phyloP scores from a whole-genome alignment of 2,888 invertebrate species.

The Stramonita haemastoma region DNA sequence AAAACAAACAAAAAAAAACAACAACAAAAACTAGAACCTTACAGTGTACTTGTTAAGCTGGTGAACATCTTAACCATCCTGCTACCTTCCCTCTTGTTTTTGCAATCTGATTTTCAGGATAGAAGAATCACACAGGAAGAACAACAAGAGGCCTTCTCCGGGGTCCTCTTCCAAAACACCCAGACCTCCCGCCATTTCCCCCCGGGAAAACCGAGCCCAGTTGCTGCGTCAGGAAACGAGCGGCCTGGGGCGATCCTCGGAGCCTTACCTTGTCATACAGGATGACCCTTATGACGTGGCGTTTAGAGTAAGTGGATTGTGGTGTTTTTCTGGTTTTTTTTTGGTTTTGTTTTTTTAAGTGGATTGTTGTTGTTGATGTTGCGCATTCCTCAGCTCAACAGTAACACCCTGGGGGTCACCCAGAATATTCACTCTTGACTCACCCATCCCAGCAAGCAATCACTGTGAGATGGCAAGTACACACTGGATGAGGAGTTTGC shows the following conservation, averaged over 20 bases:
- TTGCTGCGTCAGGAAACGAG: not conserved
- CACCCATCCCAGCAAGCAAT: too few relatives aligned
- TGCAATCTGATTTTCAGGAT: constrained; percentile 45
- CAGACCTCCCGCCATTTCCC: constrained; percentile 38
- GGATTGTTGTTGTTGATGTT: too few relatives aligned
- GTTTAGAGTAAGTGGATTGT: constrained; percentile 54
- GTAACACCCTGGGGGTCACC: too few relatives aligned
- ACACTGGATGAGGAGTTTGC: too few relatives aligned
- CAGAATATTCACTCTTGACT: too few relatives aligned
- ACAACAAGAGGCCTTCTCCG: constrained; percentile 29
- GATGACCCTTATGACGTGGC: constrained; percentile 67
- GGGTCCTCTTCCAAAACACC: constrained; percentile 29
- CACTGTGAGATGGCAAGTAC: too few relatives aligned
- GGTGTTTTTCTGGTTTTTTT: not conserved
- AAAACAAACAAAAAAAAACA: too few relatives aligned
- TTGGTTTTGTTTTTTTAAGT: not conserved
- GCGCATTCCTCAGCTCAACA: too few relatives aligned
- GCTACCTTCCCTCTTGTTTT: too few relatives aligned
- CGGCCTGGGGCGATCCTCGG: not conserved
- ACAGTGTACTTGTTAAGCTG: too few relatives aligned
- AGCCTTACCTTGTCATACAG: constrained; percentile 44
- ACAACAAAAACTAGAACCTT: too few relatives aligned
- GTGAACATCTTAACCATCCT: too few relatives aligned
- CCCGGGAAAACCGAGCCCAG: constrained; percentile 34
- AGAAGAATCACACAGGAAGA: constrained; percentile 41